Conservation (phyloP, 1,140 invertebrate genomes). For the Vollenhovia emeryi region DNA sequence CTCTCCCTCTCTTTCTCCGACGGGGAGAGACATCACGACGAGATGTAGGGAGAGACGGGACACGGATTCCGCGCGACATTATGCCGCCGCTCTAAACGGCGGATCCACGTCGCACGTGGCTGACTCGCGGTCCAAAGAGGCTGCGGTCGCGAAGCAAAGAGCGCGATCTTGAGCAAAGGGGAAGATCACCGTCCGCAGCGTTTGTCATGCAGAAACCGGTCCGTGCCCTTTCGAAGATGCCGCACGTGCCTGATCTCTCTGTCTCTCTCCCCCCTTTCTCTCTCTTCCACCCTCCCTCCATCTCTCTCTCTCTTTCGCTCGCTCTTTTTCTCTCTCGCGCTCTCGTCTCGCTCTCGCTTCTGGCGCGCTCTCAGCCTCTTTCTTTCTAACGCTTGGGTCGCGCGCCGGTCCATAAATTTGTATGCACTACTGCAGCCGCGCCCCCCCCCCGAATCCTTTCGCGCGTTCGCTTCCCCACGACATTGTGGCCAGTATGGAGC, state of each 20-base stretch:
- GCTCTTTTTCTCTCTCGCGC: too few species aligned
- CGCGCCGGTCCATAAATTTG: slow-evolving; percentile 51
- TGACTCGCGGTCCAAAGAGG: slow-evolving; percentile 33
- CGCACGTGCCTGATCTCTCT: slow-evolving; percentile 60
- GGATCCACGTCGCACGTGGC: slow-evolving; percentile 62
- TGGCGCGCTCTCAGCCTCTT: slow-evolving; percentile 3
- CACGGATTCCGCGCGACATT: neutral
- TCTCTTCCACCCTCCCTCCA: too few species aligned
- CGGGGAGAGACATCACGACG: neutral
- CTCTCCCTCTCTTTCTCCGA: too few species aligned
- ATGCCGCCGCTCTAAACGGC: slow-evolving; percentile 7
- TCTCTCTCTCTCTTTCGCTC: too few species aligned
- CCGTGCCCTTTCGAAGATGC: slow-evolving; percentile 35
- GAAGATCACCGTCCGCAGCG: slow-evolving; percentile 28
- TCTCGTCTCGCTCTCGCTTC: too few species aligned
- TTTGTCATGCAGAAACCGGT: slow-evolving; percentile 59
- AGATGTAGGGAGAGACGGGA: neutral
- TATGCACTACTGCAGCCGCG: slow-evolving; percentile 54
- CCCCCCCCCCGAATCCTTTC: slow-evolving; percentile 27
- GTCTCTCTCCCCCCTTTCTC: too few species aligned
- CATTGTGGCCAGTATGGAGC: neutral
- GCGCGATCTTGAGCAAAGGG: slow-evolving; percentile 7
- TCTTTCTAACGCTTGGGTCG: slow-evolving; percentile 23
- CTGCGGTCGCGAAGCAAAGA: slow-evolving; percentile 4
- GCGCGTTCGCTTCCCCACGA: neutral